phyloP scores from a whole-genome alignment of 2,113 vertebrate species.

The Tympanuchus pallidicinctus region DNA sequence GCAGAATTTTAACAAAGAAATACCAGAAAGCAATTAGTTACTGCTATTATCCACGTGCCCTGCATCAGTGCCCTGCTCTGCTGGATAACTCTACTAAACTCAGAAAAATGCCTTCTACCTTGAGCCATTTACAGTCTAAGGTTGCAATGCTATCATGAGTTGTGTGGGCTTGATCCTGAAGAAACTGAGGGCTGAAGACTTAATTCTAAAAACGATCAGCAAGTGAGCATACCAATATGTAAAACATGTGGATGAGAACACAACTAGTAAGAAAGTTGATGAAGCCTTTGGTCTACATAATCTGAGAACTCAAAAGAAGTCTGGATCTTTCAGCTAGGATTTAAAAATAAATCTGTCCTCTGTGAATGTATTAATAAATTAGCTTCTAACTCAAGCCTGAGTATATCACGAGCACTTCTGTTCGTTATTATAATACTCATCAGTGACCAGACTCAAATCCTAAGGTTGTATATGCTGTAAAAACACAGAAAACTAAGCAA shows the following conservation, averaged over 20 bases:
- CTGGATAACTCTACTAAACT: background rate
- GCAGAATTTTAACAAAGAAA: background rate
- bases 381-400: background rate
- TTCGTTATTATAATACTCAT: background rate
- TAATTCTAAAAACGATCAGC: slow-evolving; percentile 3
- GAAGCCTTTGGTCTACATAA: background rate
- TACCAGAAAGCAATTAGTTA: background rate
- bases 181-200: background rate
- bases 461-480: background rate
- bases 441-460: background rate
- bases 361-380: background rate
- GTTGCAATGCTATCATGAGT: background rate
- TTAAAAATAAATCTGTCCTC: background rate
- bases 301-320: background rate
- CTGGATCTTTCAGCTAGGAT: background rate
- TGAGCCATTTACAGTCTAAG: background rate
- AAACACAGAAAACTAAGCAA: background rate
- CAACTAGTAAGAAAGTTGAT: background rate
- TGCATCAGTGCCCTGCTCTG: background rate
- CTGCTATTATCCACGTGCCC: background rate
- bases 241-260: background rate
- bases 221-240: background rate
- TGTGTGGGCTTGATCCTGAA: background rate
- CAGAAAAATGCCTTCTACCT: background rate
- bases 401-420: background rate